A percentile compares a stretch with the other conserved stretches of the same genome.
Evolutionary conservation across 2,888 invertebrate genomes (phyloP).

Genomic region (Cancer borealis): DNA sequence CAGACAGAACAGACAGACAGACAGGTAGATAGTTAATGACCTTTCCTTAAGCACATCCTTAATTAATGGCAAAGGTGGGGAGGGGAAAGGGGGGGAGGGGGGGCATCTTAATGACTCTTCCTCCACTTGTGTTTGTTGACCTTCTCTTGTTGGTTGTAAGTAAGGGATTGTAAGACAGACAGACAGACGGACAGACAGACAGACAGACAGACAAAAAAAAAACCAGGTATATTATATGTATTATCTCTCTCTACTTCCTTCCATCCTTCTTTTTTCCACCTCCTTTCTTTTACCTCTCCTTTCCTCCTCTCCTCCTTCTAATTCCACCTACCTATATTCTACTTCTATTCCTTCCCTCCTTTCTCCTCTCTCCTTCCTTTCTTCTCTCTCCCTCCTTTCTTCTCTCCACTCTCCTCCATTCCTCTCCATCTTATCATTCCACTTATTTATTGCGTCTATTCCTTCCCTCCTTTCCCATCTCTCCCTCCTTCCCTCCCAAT

Average conservation of each 20-base stretch:
- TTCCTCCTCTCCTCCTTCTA: slow-evolving; percentile 81
- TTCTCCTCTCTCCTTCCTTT: slow-evolving; percentile 79
- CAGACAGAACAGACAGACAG: no score
- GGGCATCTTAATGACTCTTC: neutral
- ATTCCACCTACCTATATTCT: slow-evolving; percentile 82
- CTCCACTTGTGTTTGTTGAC: no score
- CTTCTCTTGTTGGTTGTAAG: no score
- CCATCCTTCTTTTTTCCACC: neutral
- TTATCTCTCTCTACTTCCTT: no score
- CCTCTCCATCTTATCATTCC: neutral
- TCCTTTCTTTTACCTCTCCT: slow-evolving; percentile 79
- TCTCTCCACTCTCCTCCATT: neutral
- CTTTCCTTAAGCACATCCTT: neutral
- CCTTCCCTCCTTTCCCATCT: neutral
- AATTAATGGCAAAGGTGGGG: neutral
- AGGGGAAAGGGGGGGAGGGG: neutral
- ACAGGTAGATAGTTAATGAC: no score
- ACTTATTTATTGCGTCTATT: neutral
- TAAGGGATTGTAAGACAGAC: no score
- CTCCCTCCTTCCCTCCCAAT: neutral
- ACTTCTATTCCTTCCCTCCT: no score
- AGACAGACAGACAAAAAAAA: no score
- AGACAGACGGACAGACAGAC: no score
- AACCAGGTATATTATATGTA: no score
- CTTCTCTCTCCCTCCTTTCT: no score